These are phyloP conservation scores for Macrophya alboannulata DNA, from an alignment of 2,888 invertebrate species.

Conservation along the genomic window DNA sequence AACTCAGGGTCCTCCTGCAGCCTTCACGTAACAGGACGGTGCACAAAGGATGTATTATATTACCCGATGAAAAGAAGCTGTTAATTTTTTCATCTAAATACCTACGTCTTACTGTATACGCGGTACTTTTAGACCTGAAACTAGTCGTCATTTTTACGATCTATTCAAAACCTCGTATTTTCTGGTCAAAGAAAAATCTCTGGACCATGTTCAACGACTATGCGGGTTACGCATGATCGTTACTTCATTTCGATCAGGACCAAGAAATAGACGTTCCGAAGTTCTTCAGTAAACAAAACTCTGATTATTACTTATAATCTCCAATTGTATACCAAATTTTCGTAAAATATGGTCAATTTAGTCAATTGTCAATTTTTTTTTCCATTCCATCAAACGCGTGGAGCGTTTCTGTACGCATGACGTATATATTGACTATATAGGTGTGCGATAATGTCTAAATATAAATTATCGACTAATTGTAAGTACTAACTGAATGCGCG, in stretches of 20 bases:
- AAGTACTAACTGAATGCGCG: neutral
- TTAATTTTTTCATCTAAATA: constrained; percentile 27
- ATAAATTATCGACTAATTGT: constrained; percentile 1
- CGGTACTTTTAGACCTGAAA: neutral
- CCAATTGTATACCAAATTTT: neutral
- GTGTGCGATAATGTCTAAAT: neutral
- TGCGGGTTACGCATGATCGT: neutral
- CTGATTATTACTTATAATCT: too few species aligned
- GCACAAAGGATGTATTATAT: constrained; percentile 48
- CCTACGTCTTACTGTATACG: neutral
- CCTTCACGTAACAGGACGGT: neutral
- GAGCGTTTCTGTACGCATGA: neutral
- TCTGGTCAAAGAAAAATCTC: neutral
- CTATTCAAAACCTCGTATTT: neutral
- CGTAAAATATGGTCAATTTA: neutral
- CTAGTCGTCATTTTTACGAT: constrained; percentile 13
- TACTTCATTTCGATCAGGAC: neutral
- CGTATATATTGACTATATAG: too few species aligned
- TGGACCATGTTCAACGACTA: neutral
- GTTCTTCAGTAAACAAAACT: too few species aligned
- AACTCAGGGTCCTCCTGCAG: neutral
- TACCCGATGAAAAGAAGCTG: constrained; percentile 38
- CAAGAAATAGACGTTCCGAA: too few species aligned
- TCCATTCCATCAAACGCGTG: neutral
- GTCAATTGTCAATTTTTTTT: neutral